Conservation (phyloP, 2,888 invertebrate species). For the Lithophane ornitopus region DNA sequence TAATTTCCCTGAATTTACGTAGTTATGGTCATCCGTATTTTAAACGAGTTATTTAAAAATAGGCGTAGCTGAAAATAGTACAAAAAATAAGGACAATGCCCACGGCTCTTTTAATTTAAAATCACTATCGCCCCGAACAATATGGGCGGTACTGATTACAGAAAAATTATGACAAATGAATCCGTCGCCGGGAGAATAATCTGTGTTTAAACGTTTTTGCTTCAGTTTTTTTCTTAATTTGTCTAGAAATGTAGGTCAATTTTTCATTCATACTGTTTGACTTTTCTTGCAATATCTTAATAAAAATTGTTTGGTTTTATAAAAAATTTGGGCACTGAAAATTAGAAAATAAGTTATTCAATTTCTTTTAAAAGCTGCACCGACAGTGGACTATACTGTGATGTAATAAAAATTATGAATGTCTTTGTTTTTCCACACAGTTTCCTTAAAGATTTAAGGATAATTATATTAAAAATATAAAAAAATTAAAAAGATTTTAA, state of each 20-base stretch:
- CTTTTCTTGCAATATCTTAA: neutral
- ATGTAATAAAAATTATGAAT: neutral
- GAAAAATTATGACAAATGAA: conserved; percentile 74
- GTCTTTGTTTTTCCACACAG: too few species aligned
- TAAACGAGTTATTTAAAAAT: neutral
- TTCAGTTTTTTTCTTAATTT: conserved; percentile 14
- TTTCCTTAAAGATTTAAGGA: neutral
- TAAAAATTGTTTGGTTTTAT: neutral
- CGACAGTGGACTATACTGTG: neutral
- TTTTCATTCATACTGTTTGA: neutral
- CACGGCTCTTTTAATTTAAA: conserved; percentile 86
- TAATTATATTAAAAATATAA: too few species aligned
- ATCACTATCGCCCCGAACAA: conserved; percentile 79
- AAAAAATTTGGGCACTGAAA: neutral
- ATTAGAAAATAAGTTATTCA: neutral
- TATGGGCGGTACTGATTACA: conserved; percentile 75
- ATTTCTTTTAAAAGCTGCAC: neutral
- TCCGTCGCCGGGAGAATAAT: conserved; percentile 62
- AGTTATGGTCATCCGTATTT: neutral
- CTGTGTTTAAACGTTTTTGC: conserved; percentile 33
- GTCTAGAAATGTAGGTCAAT: neutral
- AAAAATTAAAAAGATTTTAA: too few species aligned
- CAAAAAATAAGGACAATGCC: conserved; percentile 80
- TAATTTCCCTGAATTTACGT: neutral
- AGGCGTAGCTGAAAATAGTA: conserved; percentile 25